phyloP scores from a whole-genome alignment of 2,888 invertebrate genomes.

The Drosophila engyochracea region DNA sequence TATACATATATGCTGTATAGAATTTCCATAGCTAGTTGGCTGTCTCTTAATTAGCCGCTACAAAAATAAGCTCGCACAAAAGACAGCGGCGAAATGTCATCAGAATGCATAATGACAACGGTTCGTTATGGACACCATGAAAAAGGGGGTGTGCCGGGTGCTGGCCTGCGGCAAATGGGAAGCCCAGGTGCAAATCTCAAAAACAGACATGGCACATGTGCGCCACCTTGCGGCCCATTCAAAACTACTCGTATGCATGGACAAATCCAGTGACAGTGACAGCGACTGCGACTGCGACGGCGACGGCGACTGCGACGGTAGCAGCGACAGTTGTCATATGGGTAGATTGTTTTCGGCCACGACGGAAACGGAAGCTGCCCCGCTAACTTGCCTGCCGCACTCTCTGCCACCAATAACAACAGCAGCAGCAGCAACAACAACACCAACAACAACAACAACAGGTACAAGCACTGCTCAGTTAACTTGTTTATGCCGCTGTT shows the following conservation, averaged over 20 bases:
- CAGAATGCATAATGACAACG: slow-evolving; percentile 81
- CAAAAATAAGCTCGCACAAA: slow-evolving; percentile 70
- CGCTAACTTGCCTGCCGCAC: slow-evolving; percentile 63
- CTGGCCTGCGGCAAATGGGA: slow-evolving; percentile 18
- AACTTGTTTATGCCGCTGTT: slow-evolving; percentile 75
- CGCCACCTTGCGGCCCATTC: slow-evolving; percentile 67
- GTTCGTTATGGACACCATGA: slow-evolving; percentile 44
- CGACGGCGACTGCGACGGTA: slow-evolving; percentile 35
- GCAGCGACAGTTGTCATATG: slow-evolving; percentile 74
- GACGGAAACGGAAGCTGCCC: slow-evolving; percentile 75
- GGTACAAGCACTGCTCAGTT: slow-evolving; percentile 55
- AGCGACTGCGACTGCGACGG: slow-evolving; percentile 13
- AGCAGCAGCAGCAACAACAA: slow-evolving; percentile 24
- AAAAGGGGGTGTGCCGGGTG: background rate
- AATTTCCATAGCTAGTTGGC: slow-evolving; percentile 60
- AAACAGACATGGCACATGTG: slow-evolving; percentile 66
- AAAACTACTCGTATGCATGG: slow-evolving; percentile 56
- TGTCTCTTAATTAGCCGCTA: slow-evolving; percentile 72
- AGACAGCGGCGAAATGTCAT: slow-evolving; percentile 75
- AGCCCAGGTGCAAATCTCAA: slow-evolving; percentile 63
- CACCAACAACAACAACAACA: slow-evolving; percentile 21
- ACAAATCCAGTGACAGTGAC: slow-evolving; percentile 36
- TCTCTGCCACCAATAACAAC: slow-evolving; percentile 36
- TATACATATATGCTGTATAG: slow-evolving; percentile 55
- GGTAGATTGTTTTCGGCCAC: slow-evolving; percentile 72